Conservation (phyloP, 2,797 vertebrate species). For the Malacoctenus gilli region DNA sequence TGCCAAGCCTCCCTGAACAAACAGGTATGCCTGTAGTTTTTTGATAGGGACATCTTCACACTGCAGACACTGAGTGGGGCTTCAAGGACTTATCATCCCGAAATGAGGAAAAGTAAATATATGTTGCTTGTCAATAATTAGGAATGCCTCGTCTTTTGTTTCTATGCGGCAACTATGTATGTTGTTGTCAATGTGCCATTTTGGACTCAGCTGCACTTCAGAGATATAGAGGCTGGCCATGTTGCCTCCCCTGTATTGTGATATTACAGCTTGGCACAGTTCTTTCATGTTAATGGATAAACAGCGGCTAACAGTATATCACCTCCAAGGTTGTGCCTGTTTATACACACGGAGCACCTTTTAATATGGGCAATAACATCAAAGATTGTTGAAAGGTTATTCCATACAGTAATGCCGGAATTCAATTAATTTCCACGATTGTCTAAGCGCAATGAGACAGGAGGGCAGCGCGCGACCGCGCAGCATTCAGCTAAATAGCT, state of each 20-base stretch:
- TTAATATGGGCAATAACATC: constrained; percentile 68
- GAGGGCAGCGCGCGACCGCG: constrained; percentile 60
- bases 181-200: constrained; percentile 82
- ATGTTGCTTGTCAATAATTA: constrained; percentile 84
- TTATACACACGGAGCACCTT: constrained; percentile 53
- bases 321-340: constrained; percentile 59
- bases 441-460: constrained; percentile 67
- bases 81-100: constrained; percentile 79
- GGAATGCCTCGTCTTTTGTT: constrained; percentile 79
- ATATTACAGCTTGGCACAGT: constrained; percentile 71
- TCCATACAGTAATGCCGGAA: constrained; percentile 63
- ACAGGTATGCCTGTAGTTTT: constrained; percentile 77
- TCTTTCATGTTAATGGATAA: constrained; percentile 77
- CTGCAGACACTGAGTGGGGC: constrained; percentile 74
- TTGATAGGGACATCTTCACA: constrained; percentile 78
- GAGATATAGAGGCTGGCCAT: constrained; percentile 78
- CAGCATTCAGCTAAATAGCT: constrained; percentile 74
- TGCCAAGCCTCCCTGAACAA: constrained; percentile 75
- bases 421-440: constrained; percentile 77
- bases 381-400: constrained; percentile 72
- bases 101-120: constrained; percentile 81
- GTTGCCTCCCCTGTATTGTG: constrained; percentile 69
- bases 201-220: constrained; percentile 78
- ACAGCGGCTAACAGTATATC: constrained; percentile 71
- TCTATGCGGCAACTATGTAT: constrained; percentile 77